Base-by-base conservation (phyloP, 2,888 invertebrate species). In the Harpalus rubripes region DNA sequence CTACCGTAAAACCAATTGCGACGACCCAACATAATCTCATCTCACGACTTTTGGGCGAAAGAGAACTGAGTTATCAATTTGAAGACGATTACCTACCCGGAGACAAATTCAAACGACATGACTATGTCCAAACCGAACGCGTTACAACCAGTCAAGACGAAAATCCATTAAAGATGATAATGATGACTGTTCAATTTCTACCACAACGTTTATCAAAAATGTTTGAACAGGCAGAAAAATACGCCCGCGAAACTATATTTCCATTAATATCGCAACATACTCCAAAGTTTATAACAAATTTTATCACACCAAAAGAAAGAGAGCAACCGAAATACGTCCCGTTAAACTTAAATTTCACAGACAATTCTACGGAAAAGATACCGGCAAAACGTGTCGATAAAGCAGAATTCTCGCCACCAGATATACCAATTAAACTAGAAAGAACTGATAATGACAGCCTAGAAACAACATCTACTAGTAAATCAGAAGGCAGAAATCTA, bases 201-300 rank as follows among this genome's bases (percentile, higher is more conserved):
- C 97, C 97, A 0, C 95, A 96, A 86, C 92, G 96, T 44, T 90
- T 97, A 1, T 96, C 96, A 0, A 95, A 95, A 4, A 94, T 97
- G 90, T 93, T 97, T 72, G 95, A 96, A 58, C 94, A 96, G 87
- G 97, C 96, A 0, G 97, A 97, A 89, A 93, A 95, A 76, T 96
- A 96, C 90, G 96, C 96, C 0, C 92, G 96, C 81, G 95, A 96
- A 89, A 96, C 96, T 0, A 92, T 96, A 1, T 90, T 96, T 81
- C 96, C 96, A 0, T 90, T 96, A 6, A 96, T 96, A 8, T 96
- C 96, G 12, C 95, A 95, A 65, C 96, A 96, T 90, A 96, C 96
- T 0, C 96, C 96, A 0, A 94, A 94, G 85, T 94, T 96, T 86
- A 91, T 93, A 5, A 88, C 90, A 3, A 91, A 91, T 84, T 89